Evolutionary conservation across 1,140 invertebrate genomes (phyloP).

Genomic region (Schlechtendalia chinensis): DNA sequence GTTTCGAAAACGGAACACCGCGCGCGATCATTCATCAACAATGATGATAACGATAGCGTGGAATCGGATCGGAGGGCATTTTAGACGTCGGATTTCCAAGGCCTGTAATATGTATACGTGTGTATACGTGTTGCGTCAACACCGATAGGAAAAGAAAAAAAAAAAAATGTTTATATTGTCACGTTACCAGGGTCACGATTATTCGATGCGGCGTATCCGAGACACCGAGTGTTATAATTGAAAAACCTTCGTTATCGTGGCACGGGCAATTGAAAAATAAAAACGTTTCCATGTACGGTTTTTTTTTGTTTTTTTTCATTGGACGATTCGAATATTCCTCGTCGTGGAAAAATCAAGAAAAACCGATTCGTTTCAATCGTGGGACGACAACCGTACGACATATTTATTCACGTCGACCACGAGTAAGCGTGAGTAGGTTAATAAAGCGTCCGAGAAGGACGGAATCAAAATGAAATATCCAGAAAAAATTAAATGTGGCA

Average conservation of each 20-base stretch:
- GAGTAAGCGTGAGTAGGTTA: too few relatives aligned
- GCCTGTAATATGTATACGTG: not conserved
- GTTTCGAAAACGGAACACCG: slow-evolving; percentile 2
- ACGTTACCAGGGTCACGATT: slow-evolving; percentile 3
- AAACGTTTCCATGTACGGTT: too few relatives aligned
- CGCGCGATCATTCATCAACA: slow-evolving; percentile 36
- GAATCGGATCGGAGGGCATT: slow-evolving; percentile 11
- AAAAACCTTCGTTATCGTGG: slow-evolving; percentile 15
- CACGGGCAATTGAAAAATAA: too few relatives aligned
- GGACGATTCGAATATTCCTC: too few relatives aligned
- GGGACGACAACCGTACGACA: too few relatives aligned
- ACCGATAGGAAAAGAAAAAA: not conserved
- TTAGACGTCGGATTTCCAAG: slow-evolving; percentile 20
- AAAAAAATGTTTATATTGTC: slow-evolving; percentile 17
- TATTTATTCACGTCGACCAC: too few relatives aligned
- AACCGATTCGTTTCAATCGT: too few relatives aligned
- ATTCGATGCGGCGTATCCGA: not conserved
- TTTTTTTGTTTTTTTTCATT: too few relatives aligned
- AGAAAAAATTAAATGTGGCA: too few relatives aligned
- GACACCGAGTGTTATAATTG: not conserved
- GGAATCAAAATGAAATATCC: too few relatives aligned
- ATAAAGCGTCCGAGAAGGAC: too few relatives aligned
- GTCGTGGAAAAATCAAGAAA: too few relatives aligned
- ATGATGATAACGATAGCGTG: slow-evolving; percentile 27
- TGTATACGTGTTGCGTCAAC: not conserved